phyloP scores from a whole-genome alignment of 1,140 invertebrate species.

The Lepidotrigona ventralis region DNA sequence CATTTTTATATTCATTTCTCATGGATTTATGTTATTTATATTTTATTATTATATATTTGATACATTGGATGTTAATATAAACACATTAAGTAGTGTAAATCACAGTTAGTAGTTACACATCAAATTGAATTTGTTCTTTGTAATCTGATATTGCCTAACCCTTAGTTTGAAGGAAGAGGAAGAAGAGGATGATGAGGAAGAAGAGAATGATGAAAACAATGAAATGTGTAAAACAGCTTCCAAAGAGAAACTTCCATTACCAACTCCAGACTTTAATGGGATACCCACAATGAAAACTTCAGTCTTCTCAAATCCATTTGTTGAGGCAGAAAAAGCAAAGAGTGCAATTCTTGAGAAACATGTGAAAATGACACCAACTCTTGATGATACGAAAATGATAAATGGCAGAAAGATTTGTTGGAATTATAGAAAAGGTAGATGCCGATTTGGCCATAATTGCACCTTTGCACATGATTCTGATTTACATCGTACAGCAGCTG shows the following conservation, averaged over 20 bases:
- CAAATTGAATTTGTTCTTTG: slow-evolving; percentile 74
- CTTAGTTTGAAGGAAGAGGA: slow-evolving; percentile 76
- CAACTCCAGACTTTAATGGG: slow-evolving; percentile 80
- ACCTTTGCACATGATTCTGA: slow-evolving; percentile 96
- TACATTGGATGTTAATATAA: neutral
- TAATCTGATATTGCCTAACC: slow-evolving; percentile 79
- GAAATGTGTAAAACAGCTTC: slow-evolving; percentile 68
- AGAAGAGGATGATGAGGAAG: slow-evolving; percentile 49
- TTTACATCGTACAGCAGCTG: slow-evolving; percentile 82
- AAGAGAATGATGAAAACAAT: slow-evolving; percentile 58
- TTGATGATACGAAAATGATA: slow-evolving; percentile 86
- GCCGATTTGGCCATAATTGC: slow-evolving; percentile 95
- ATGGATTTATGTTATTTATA: neutral
- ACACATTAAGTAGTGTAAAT: neutral
- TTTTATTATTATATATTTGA: neutral
- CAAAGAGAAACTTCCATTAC: slow-evolving; percentile 79
- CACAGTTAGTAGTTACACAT: slow-evolving; percentile 52
- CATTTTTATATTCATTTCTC: slow-evolving; percentile 21
- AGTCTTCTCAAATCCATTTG: slow-evolving; percentile 94
- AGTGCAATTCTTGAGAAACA: slow-evolving; percentile 94
- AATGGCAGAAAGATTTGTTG: slow-evolving; percentile 95
- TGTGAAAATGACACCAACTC: slow-evolving; percentile 92
- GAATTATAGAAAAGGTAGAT: slow-evolving; percentile 95
- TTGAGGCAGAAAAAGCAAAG: slow-evolving; percentile 93
- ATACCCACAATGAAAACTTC: slow-evolving; percentile 80